phyloP scores from a whole-genome alignment of 2,888 invertebrate species.

The Matsumyia berberina region DNA sequence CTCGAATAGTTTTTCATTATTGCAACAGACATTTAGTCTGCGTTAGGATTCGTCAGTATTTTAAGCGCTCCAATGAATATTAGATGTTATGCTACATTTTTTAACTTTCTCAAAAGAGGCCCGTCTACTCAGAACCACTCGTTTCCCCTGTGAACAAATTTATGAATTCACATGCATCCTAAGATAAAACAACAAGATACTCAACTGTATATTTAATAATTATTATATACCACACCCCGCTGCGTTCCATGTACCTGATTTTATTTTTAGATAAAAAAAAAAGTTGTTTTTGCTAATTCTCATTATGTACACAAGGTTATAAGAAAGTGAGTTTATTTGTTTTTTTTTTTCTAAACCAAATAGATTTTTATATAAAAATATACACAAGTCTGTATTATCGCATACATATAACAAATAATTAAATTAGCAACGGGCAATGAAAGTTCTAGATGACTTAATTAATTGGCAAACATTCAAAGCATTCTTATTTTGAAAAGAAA shows the following conservation, averaged over 20 bases:
- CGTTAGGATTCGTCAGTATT: not conserved
- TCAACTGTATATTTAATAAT: not conserved
- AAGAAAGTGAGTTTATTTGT: constrained; percentile 29
- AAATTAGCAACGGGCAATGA: constrained; percentile 45
- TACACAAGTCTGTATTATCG: not conserved
- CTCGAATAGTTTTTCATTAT: not conserved
- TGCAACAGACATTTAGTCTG: constrained; percentile 7
- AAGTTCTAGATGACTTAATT: constrained; percentile 44
- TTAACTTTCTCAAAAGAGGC: not conserved
- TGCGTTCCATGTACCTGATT: constrained; percentile 5
- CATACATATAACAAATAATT: constrained; percentile 10
- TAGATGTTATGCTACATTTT: not conserved
- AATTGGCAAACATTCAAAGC: constrained; percentile 54
- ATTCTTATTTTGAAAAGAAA: constrained; percentile 30
- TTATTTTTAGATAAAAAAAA: constrained; percentile 20
- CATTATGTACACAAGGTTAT: constrained; percentile 23
- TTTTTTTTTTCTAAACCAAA: not conserved
- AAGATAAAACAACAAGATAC: not conserved
- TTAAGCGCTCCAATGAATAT: not conserved
- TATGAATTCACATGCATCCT: not conserved
- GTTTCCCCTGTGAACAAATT: not conserved
- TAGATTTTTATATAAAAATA: constrained; percentile 3
- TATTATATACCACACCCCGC: constrained; percentile 11
- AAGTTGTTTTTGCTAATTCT: not conserved
- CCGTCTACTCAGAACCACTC: not conserved